phyloP scores from a whole-genome alignment of 2,113 vertebrate genomes.

The Chinchilla lanigera region DNA sequence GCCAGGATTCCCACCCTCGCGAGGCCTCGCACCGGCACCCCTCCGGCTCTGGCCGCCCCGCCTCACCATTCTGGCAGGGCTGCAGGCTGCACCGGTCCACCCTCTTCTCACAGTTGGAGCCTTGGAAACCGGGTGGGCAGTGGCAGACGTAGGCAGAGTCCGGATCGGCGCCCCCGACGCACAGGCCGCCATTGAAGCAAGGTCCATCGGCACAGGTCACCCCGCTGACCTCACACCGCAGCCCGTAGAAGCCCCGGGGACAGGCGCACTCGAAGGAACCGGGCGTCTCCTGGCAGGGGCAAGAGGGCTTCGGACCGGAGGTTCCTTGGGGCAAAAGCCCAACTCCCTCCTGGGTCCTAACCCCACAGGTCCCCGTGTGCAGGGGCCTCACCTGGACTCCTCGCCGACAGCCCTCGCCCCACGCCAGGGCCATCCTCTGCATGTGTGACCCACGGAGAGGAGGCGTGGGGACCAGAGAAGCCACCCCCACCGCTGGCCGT shows the following conservation, averaged over 20 bases:
- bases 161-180: conserved; percentile 80
- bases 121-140: conserved; percentile 89
- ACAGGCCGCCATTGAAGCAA: conserved; percentile 94
- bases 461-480: background rate
- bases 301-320: background rate
- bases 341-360: background rate
- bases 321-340: background rate
- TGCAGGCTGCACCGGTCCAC: conserved; percentile 91
- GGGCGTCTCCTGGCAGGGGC: conserved; percentile 84
- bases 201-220: conserved; percentile 92
- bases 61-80: conserved; percentile 91
- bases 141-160: conserved; percentile 89
- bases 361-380: background rate
- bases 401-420: background rate
- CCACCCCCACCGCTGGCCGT: background rate
- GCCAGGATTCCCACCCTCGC: background rate
- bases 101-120: conserved; percentile 96
- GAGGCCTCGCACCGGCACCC: background rate
- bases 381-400: background rate
- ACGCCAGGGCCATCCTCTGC: background rate
- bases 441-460: background rate
- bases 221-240: conserved; percentile 91
- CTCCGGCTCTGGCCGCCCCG: background rate
- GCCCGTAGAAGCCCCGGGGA: conserved; percentile 93
- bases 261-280: conserved; percentile 91